phyloP scores from a whole-genome alignment of 92 coral and sea anemone genomes.

The Muricea muricata region DNA sequence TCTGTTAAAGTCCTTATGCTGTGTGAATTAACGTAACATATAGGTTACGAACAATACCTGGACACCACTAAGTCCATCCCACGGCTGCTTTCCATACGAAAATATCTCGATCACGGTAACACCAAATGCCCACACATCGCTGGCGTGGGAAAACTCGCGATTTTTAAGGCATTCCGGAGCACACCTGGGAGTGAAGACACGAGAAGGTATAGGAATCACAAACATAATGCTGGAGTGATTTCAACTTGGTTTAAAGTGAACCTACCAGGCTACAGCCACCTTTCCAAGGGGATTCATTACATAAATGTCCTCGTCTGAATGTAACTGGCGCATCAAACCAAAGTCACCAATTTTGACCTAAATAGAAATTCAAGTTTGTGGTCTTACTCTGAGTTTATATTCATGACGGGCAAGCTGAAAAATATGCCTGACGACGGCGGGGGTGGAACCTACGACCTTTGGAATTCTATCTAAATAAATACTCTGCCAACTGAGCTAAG shows the following conservation, averaged over 20 bases:
- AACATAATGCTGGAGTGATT: not conserved
- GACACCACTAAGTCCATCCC: constrained; percentile 84
- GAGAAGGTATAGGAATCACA: too few relatives aligned
- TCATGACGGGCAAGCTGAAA: too few relatives aligned
- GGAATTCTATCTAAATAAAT: too few relatives aligned
- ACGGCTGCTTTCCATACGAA: constrained; percentile 92
- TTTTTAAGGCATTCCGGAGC: constrained; percentile 91
- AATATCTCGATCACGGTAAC: constrained; percentile 83
- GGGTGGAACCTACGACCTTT: too few relatives aligned
- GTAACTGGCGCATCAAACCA: constrained; percentile 89
- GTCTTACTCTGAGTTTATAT: too few relatives aligned
- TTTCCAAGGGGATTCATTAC: constrained; percentile 92
- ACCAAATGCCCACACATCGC: constrained; percentile 98
- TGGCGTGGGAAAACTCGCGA: constrained; percentile 93
- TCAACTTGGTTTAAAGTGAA: not conserved
- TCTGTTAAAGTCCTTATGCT: too few relatives aligned
- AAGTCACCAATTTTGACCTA: constrained; percentile 97
- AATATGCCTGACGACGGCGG: too few relatives aligned
- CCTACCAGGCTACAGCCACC: constrained; percentile 96
- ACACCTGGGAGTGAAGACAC: too few relatives aligned
- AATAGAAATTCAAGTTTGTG: too few relatives aligned
- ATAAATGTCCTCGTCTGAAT: constrained; percentile 86
- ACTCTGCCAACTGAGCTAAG: too few relatives aligned
- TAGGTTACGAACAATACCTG: constrained; percentile 73
- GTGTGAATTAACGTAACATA: too few relatives aligned